Evolutionary conservation across 2,888 invertebrate genomes (phyloP), one percentile per base, ranked within the genome.

Genomic region (Plagiodera versicolora): DNA sequence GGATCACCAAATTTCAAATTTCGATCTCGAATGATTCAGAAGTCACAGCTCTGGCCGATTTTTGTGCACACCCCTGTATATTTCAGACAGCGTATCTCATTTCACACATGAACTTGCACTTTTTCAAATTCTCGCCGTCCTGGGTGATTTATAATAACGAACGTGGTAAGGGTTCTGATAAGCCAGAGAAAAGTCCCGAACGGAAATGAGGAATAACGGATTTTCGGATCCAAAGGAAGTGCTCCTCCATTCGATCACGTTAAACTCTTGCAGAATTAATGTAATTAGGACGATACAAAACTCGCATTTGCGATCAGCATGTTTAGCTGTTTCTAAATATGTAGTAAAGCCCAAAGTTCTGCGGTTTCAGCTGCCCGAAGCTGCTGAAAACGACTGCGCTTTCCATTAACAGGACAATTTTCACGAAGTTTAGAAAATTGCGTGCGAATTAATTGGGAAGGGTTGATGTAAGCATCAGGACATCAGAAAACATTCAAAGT

Each of bases 71-170:
- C n/a, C n/a, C n/a, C n/a, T n/a, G n/a, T 39, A 39, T 14, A 39
- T 39, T 39, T 14, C 39, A 14, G 39, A 39, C 39, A 14, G 14
- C 39, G 39, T 53, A 53, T 53, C 53, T 44, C 17, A 53, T 53
- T 44, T 44, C 16, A 39, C 53, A 53, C 45, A 24, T 53, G 44
- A 53, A 53, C 53, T 45, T 24, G 39, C 53, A 53, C 53, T 39
- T 53, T 39, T 39, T 35, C n/a, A 53, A 53, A 35, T 39, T 53
- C 56, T 35, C 30, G 19, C 45, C 46, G 35, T 51, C 47, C 20
- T 39, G 46, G 58, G 58, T 61, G 58, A 58, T 50, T 61, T 54
- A 56, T 61, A 61, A 55, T 61, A 58, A 54, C 39, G 55, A 19
- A 61, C 61, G 51, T 61, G 55, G 46, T 35, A 17, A 28, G 55